Evolutionary conservation across 2,797 vertebrate species (phyloP).

Genomic region (Gymnoscopelus microlampas): DNA sequence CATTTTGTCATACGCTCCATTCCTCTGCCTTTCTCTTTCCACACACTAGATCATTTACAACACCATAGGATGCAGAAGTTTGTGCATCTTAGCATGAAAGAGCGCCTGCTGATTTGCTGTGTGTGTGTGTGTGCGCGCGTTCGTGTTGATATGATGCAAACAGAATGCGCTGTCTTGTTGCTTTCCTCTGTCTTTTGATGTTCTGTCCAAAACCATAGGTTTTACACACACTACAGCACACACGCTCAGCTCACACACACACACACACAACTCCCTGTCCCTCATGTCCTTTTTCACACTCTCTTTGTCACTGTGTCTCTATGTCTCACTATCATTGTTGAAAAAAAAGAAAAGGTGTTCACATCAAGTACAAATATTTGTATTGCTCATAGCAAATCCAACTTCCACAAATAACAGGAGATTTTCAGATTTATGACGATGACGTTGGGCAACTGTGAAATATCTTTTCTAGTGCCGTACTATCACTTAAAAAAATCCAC

Average conservation of each 20-base stretch:
- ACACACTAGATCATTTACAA: slow-evolving; percentile 58
- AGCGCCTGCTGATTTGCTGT: slow-evolving; percentile 69
- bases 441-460: slow-evolving; percentile 58
- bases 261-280: slow-evolving; percentile 19
- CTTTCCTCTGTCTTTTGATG: slow-evolving; percentile 72
- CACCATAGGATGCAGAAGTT: slow-evolving; percentile 50
- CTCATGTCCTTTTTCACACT: slow-evolving; percentile 34
- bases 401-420: slow-evolving; percentile 74
- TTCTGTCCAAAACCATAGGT: slow-evolving; percentile 67
- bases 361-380: slow-evolving; percentile 73
- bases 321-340: slow-evolving; percentile 37
- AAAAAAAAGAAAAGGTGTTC: slow-evolving; percentile 72
- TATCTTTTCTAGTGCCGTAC: slow-evolving; percentile 62
- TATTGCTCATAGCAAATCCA: slow-evolving; percentile 65
- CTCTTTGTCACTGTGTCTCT: slow-evolving; percentile 38
- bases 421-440: slow-evolving; percentile 48
- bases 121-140: not conserved
- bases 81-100: slow-evolving; percentile 64
- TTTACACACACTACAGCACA: not conserved
- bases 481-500: slow-evolving; percentile 76
- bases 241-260: not conserved
- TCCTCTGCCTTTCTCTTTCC: not conserved
- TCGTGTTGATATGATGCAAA: slow-evolving; percentile 69
- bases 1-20: not conserved
- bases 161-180: slow-evolving; percentile 72